phyloP scores from a whole-genome alignment of 2,888 invertebrate species.

The Caenorhabditis drosophilae region DNA sequence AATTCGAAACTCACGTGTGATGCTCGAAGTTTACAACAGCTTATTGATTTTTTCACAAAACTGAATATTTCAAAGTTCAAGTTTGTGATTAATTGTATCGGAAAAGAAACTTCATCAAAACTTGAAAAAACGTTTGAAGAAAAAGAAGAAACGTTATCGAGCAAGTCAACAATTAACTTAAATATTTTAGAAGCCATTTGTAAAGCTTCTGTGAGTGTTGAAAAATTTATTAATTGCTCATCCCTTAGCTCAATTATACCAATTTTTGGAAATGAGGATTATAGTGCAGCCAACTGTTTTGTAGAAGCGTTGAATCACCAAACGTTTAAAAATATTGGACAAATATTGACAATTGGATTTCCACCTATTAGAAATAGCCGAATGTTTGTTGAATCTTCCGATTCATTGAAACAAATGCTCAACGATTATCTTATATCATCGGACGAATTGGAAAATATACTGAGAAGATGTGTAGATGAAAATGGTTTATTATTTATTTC shows the following conservation, averaged over 20 bases:
- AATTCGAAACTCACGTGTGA: slow-evolving; percentile 10
- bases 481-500: slow-evolving; percentile 15
- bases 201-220: slow-evolving; percentile 16
- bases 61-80: not conserved
- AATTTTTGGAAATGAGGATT: slow-evolving; percentile 54
- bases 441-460: slow-evolving; percentile 8
- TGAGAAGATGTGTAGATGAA: slow-evolving; percentile 10
- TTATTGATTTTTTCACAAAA: slow-evolving; percentile 4
- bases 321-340: slow-evolving; percentile 2
- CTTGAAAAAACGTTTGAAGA: slow-evolving; percentile 35
- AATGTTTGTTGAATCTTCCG: slow-evolving; percentile 24
- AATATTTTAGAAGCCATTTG: slow-evolving; percentile 36
- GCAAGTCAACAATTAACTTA: slow-evolving; percentile 36
- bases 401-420: slow-evolving; percentile 14
- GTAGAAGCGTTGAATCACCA: slow-evolving; percentile 37
- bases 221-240: slow-evolving; percentile 47
- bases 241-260: slow-evolving; percentile 53
- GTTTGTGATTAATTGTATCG: slow-evolving; percentile 40
- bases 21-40: slow-evolving; percentile 4
- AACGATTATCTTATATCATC: slow-evolving; percentile 3
- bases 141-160: slow-evolving; percentile 20
- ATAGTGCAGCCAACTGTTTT: slow-evolving; percentile 56
- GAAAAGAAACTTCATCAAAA: slow-evolving; percentile 22
- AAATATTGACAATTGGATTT: slow-evolving; percentile 28
- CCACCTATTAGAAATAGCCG: slow-evolving; percentile 36